phyloP scores from a whole-genome alignment of 1,140 invertebrate species.

The Procambarus clarkii region DNA sequence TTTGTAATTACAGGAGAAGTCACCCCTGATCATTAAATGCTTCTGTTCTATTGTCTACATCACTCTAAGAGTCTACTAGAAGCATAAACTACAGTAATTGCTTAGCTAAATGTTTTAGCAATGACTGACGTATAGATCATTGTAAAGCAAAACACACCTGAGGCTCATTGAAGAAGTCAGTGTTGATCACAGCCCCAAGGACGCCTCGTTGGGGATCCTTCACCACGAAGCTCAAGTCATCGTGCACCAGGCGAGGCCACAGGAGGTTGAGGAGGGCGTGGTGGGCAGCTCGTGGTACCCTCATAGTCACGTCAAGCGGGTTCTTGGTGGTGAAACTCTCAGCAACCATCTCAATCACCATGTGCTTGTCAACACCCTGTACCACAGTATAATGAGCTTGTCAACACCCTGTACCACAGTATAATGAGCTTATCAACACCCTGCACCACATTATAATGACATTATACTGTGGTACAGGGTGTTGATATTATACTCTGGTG shows the following conservation, averaged over 20 bases:
- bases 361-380: constrained; percentile 49
- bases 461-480: too few species aligned
- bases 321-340: constrained; percentile 59
- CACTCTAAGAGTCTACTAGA: too few species aligned
- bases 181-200: constrained; percentile 61
- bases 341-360: constrained; percentile 54
- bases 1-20: too few species aligned
- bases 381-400: not conserved
- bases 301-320: constrained; percentile 53
- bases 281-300: constrained; percentile 31
- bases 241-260: constrained; percentile 59
- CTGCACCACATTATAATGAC: not conserved
- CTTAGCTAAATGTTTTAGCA: too few species aligned
- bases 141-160: constrained; percentile 1
- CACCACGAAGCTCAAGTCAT: constrained; percentile 67
- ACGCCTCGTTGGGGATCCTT: constrained; percentile 62
- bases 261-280: constrained; percentile 31
- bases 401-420: too few species aligned
- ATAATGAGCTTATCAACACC: too few species aligned
- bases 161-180: constrained; percentile 61
- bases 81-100: too few species aligned
- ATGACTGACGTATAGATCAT: too few species aligned
- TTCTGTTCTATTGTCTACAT: too few species aligned
- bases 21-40: too few species aligned
- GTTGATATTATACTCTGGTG: too few species aligned